A percentile compares a stretch with the other conserved stretches of the same genome.
phyloP scores from a whole-genome alignment of 2,797 vertebrate genomes.

The Microcaecilia unicolor region DNA sequence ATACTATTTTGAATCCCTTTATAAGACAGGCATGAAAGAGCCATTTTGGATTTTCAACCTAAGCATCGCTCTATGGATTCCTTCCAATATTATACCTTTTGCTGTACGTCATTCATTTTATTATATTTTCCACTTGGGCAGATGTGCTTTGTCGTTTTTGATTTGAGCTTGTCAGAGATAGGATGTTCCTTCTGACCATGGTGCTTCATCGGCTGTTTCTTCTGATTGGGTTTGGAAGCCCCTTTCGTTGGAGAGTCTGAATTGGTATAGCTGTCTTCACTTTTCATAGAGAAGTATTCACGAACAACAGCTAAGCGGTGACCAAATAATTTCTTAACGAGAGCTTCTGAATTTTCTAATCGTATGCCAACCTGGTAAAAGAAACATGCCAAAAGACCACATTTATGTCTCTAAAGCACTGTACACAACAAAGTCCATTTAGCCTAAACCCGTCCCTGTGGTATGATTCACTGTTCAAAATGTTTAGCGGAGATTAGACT shows the following conservation, averaged over 20 bases:
- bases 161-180: constrained; percentile 11
- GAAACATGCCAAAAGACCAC: too few species aligned
- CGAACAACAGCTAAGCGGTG: constrained; percentile 23
- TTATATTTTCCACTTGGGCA: constrained; percentile 50
- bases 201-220: constrained; percentile 3
- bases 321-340: constrained; percentile 54
- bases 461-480: too few species aligned
- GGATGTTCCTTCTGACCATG: too few species aligned
- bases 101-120: constrained; percentile 54
- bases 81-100: constrained; percentile 64
- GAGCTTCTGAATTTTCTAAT: constrained; percentile 66
- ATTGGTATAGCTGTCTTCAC: constrained; percentile 7
- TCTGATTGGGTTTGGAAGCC: constrained; percentile 15
- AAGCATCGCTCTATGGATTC: too few species aligned
- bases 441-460: too few species aligned
- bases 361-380: constrained; percentile 55
- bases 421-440: too few species aligned
- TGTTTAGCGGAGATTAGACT: too few species aligned
- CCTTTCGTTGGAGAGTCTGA: constrained; percentile 10
- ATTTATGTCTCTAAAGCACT: too few species aligned
- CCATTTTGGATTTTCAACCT: too few species aligned
- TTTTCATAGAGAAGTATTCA: constrained; percentile 15
- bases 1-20: too few species aligned
- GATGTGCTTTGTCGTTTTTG: constrained; percentile 22
- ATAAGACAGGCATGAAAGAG: too few species aligned